Base-by-base conservation (phyloP, 2,797 vertebrate genomes). In the Hemitrygon akajei region DNA sequence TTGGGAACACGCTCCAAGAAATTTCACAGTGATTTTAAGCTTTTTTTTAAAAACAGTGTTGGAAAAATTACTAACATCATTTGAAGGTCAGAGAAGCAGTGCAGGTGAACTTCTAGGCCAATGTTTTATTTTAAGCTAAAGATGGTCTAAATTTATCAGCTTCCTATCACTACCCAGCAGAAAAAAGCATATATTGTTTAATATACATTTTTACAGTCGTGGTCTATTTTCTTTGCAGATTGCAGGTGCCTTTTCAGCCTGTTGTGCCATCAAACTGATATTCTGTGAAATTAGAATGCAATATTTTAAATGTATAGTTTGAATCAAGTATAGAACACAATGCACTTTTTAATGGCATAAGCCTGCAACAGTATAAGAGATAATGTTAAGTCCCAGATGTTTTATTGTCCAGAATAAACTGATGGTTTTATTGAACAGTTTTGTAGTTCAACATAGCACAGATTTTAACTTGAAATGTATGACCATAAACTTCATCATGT, bases 231-330 rank as follows among this genome's bases (percentile, higher is more conserved):
- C 37, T 92, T 47, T 92, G 16, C 40, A 84, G 86, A 69, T 66
- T 63, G 40, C 91, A 76, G 40, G 9, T 91, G 34, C 22, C 34
- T 91, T 71, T 20, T 63, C 20, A 71, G 66, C 22, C 91, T 76
- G 25, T 76, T 7, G 16, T 40, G 56, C 71, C 91, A 93, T 58
- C 25, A 76, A n/a, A 76, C 47, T 93, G 14, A 56, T 20, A 76
- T 93, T 58, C 47, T 76, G 12, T 93, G 47, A 93, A 76, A 76
- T 93, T 93, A 76, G 40, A 93, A 93, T 56, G 91, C 71, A n/a
- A 93, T 20, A 93, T 58, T 76, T 76, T 76, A 76, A 76, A 93
- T 56, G 25, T 76, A 47, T 10, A 76, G 63, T 93, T 11, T 30
- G 40, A 92, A 92, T 75, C 91, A 56, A 92, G 20, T 75, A 56